Conservation (phyloP, 1,140 invertebrate genomes). For the Phymastichus coffea region DNA sequence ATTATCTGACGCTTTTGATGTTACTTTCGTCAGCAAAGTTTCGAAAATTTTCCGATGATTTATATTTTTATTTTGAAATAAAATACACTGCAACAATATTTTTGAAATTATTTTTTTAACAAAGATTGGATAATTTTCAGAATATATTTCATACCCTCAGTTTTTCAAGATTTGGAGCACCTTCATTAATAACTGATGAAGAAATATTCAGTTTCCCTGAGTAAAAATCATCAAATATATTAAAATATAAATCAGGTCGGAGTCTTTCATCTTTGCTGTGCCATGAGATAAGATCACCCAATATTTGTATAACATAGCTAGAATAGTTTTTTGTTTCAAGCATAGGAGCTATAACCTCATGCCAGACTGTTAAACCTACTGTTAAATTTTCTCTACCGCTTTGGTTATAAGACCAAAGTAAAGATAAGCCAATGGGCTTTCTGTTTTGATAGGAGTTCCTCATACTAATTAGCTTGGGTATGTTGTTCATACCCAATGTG, state of each 20-base stretch:
- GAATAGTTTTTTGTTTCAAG: conserved; percentile 73
- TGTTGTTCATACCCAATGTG: conserved; percentile 61
- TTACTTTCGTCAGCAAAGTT: conserved; percentile 51
- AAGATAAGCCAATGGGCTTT: conserved; percentile 71
- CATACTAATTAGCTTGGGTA: conserved; percentile 64
- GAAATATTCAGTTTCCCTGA: conserved; percentile 48
- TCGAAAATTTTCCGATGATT: conserved; percentile 53
- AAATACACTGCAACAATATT: conserved; percentile 42
- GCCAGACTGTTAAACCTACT: conserved; percentile 78
- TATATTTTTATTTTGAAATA: conserved; percentile 48
- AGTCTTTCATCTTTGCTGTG: conserved; percentile 44
- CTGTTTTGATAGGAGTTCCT: conserved; percentile 78
- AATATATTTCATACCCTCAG: conserved; percentile 48
- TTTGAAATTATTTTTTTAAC: conserved; percentile 30
- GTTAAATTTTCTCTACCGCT: conserved; percentile 68
- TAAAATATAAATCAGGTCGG: conserved; percentile 51
- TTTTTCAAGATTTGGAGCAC: conserved; percentile 45
- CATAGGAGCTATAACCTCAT: conserved; percentile 76
- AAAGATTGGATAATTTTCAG: conserved; percentile 2
- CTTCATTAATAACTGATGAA: conserved; percentile 35
- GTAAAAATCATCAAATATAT: conserved; percentile 48
- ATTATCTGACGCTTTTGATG: conserved; percentile 40
- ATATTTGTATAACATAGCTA: conserved; percentile 68
- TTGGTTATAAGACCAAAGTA: conserved; percentile 79
- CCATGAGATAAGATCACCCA: conserved; percentile 62